A percentile compares a stretch with the other conserved stretches of the same genome.
Conservation (phyloP, 2,888 invertebrate genomes). For the Polydesmus complanatus region DNA sequence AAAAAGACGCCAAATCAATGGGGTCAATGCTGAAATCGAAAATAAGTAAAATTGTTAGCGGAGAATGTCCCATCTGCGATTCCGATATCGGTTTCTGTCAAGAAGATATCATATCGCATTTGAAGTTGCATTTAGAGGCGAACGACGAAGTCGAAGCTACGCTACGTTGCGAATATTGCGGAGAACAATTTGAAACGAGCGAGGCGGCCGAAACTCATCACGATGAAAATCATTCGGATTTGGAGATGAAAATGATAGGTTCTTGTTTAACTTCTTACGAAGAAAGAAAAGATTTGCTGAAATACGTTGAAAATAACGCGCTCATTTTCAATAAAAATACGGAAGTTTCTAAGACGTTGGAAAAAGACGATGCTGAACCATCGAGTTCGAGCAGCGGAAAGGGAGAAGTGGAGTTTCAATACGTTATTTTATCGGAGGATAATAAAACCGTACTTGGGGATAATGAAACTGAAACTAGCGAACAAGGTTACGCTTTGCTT, state of each 20-base stretch:
- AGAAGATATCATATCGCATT: slow-evolving; percentile 11
- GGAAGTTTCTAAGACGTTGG: not conserved
- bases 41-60: not conserved
- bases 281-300: not conserved
- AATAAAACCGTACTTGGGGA: not conserved
- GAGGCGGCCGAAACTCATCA: slow-evolving; percentile 9
- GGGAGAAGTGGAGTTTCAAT: not conserved
- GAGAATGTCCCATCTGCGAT: slow-evolving; percentile 16
- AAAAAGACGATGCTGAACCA: not conserved
- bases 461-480: not conserved
- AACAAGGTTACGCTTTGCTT: not conserved
- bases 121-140: slow-evolving; percentile 13
- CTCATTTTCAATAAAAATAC: too few species aligned
- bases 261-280: not conserved
- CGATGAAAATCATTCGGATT: not conserved
- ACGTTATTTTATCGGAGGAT: slow-evolving; percentile 4
- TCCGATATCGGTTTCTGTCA: slow-evolving; percentile 1
- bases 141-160: not conserved
- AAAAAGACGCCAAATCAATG: too few species aligned
- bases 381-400: not conserved
- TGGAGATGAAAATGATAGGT: not conserved
- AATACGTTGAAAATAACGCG: not conserved
- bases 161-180: slow-evolving; percentile 13
- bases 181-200: not conserved
- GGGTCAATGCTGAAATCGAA: too few species aligned